Percentiles rank a stretch among this genome's conserved stretches.
Evolutionary conservation across 2,113 vertebrate genomes (phyloP).

Genomic region (Neodontobutis hainanensis): DNA sequence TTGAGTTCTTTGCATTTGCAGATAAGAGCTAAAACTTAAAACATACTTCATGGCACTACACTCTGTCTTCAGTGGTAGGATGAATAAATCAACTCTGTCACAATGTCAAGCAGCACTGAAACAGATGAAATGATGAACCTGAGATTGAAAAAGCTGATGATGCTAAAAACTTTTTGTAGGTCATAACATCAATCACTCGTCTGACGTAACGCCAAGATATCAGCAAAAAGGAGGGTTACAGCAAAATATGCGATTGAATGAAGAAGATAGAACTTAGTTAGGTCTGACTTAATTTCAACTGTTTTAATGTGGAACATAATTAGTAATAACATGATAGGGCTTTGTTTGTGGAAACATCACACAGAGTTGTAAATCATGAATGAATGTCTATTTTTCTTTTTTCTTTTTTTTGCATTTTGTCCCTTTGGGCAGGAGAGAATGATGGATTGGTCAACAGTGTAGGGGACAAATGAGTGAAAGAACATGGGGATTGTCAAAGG

Average conservation of each 20-base stretch:
- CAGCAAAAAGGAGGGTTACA: conserved; percentile 1
- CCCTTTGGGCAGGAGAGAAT: conserved; percentile 56
- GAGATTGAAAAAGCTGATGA: conserved; percentile 38
- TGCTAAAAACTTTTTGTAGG: conserved; percentile 33
- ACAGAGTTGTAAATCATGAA: conserved; percentile 67
- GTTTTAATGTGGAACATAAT: not conserved
- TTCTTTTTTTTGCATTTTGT: conserved; percentile 53
- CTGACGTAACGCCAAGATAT: conserved; percentile 8
- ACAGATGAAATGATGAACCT: conserved; percentile 33
- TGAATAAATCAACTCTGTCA: conserved; percentile 48
- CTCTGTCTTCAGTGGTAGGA: conserved; percentile 22
- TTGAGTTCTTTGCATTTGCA: conserved; percentile 4
- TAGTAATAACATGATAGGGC: conserved; percentile 20
- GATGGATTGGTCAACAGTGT: conserved; percentile 60
- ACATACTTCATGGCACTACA: conserved; percentile 31
- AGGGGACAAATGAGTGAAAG: conserved; percentile 59
- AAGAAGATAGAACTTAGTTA: too few species aligned
- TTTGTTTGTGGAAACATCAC: conserved; percentile 55
- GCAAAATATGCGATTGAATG: not conserved
- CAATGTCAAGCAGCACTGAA: conserved; percentile 23
- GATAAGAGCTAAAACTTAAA: conserved; percentile 13
- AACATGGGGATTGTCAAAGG: conserved; percentile 30
- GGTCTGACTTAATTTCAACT: too few species aligned
- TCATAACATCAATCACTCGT: conserved; percentile 19
- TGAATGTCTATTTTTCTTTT: conserved; percentile 26